A percentile compares a stretch with the other conserved stretches of the same genome.
phyloP scores from a whole-genome alignment of 2,113 vertebrate species.

The Entelurus aequoreus region DNA sequence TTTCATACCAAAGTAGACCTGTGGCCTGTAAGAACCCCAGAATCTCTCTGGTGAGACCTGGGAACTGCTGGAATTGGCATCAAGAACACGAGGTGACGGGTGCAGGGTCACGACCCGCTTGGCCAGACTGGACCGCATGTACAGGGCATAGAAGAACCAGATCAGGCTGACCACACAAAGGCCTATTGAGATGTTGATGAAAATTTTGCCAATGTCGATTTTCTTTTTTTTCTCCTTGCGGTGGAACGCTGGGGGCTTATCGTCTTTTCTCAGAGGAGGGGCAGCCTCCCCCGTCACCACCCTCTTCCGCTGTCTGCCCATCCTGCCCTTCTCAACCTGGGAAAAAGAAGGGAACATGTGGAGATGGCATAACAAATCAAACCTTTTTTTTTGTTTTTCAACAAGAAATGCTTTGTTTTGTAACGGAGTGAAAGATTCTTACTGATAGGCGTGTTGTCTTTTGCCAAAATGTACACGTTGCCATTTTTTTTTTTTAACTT shows the following conservation, averaged over 20 bases:
- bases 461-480: no score
- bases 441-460: no score
- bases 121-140: constrained; percentile 71
- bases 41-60: constrained; percentile 74
- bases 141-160: constrained; percentile 73
- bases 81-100: constrained; percentile 69
- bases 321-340: constrained; percentile 56
- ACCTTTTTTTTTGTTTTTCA: neutral
- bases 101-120: constrained; percentile 77
- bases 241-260: constrained; percentile 58
- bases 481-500: no score
- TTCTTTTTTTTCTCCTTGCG: constrained; percentile 78
- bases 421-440: no score
- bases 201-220: constrained; percentile 70
- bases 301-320: constrained; percentile 75
- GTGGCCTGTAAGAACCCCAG: constrained; percentile 93
- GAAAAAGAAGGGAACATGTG: constrained; percentile 7
- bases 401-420: neutral
- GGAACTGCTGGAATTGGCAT: constrained; percentile 73
- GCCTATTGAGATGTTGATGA: constrained; percentile 78
- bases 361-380: no score
- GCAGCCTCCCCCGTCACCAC: constrained; percentile 55
- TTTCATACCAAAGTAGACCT: constrained; percentile 96
- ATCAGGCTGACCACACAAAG: constrained; percentile 74
- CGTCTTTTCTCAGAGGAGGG: constrained; percentile 64